Conservation (phyloP, 2,113 vertebrate genomes). For the Thermophis baileyi region DNA sequence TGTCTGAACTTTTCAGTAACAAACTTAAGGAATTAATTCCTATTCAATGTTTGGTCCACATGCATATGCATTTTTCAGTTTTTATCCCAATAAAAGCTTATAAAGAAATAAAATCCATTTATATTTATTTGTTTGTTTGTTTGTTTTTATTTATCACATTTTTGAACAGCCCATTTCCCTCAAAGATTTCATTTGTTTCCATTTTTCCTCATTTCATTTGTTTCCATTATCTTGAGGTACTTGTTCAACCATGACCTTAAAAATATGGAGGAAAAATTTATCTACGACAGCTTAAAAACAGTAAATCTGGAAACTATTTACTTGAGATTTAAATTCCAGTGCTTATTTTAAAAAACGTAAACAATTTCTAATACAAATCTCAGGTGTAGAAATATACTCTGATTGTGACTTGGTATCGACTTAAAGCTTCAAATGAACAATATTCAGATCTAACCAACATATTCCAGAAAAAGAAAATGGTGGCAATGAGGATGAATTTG, state of each 20-base stretch:
- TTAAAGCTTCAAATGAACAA: conserved; percentile 52
- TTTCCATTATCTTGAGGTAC: no score
- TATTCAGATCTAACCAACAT: conserved; percentile 28
- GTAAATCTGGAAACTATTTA: conserved; percentile 64
- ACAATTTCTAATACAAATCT: conserved; percentile 59
- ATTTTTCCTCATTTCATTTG: no score
- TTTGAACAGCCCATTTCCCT: no score
- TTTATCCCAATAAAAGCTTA: conserved; percentile 53
- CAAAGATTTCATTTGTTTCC: no score
- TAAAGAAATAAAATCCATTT: neutral
- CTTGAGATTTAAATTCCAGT: conserved; percentile 46
- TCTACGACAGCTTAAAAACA: conserved; percentile 56
- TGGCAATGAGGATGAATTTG: neutral
- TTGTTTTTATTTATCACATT: no score
- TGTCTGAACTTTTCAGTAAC: no score
- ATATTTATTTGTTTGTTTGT: neutral
- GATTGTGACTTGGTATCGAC: conserved; percentile 51
- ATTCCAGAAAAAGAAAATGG: conserved; percentile 11
- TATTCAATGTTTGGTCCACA: no score
- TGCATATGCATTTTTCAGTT: conserved; percentile 32
- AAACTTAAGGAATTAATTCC: no score
- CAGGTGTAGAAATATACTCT: conserved; percentile 61
- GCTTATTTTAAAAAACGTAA: conserved; percentile 57
- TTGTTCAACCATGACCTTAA: neutral
- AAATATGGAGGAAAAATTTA: neutral